Evolutionary conservation across 1,140 invertebrate genomes (phyloP).

Genomic region (Helicoverpa zea): DNA sequence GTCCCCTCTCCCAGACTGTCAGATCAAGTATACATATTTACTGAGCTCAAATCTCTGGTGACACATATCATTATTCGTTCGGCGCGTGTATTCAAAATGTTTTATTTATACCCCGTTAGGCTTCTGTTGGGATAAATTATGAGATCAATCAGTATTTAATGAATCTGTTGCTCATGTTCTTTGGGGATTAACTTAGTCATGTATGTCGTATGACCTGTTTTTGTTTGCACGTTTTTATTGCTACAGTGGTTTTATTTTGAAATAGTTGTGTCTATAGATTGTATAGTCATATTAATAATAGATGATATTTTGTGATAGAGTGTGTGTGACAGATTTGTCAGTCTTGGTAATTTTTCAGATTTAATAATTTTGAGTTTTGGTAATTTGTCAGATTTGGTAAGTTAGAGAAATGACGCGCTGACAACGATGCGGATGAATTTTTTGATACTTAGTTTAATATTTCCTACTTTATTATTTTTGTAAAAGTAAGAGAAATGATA

Average conservation of each 20-base stretch:
- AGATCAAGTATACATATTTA: slow-evolving; percentile 3
- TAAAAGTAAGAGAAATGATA: no score
- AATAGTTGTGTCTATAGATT: no score
- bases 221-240: neutral
- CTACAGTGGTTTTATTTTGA: neutral
- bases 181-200: neutral
- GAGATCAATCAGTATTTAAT: slow-evolving; percentile 3
- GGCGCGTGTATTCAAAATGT: slow-evolving; percentile 6
- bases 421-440: no score
- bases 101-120: neutral
- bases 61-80: slow-evolving; percentile 20
- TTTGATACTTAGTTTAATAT: no score
- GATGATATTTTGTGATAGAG: no score
- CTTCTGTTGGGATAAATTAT: neutral
- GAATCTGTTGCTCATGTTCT: neutral
- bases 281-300: no score
- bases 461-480: no score
- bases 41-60: neutral
- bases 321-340: no score
- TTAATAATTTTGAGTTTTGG: no score
- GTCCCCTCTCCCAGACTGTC: neutral
- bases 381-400: no score
- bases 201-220: slow-evolving; percentile 24
- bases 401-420: no score
- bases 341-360: no score